These are phyloP conservation scores for Lepus europaeus DNA, from an alignment of 2,113 vertebrate species.

Conservation along the genomic window DNA sequence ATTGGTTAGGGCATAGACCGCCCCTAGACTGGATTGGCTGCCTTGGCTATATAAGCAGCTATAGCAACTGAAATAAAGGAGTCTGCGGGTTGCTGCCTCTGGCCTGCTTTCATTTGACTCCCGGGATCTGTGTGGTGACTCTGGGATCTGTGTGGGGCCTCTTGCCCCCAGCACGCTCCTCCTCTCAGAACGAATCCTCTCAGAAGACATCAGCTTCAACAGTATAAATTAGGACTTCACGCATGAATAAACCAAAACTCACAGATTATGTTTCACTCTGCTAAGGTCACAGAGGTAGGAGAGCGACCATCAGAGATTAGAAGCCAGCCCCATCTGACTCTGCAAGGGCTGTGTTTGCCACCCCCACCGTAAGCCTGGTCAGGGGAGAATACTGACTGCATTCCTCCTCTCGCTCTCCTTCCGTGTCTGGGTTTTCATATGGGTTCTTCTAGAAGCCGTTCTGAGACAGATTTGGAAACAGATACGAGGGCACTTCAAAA, in stretches of 20 bases:
- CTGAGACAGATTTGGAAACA: constrained; percentile 7
- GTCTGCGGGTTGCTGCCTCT: too few relatives aligned
- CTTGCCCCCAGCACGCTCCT: too few relatives aligned
- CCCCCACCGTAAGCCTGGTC: neutral
- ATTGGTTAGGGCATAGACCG: too few relatives aligned
- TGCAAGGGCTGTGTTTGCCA: neutral
- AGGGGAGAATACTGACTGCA: neutral
- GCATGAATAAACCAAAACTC: constrained; percentile 14
- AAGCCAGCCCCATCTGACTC: neutral
- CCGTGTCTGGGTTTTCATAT: constrained; percentile 25
- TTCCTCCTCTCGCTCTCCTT: neutral
- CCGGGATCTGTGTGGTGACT: too few relatives aligned
- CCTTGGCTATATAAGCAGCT: too few relatives aligned
- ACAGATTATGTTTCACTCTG: neutral
- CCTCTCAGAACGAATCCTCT: too few relatives aligned
- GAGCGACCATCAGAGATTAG: neutral
- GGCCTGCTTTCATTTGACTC: too few relatives aligned
- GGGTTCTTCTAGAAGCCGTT: constrained; percentile 26
- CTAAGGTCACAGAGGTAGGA: neutral
- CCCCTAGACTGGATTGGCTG: too few relatives aligned
- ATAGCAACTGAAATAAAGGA: too few relatives aligned
- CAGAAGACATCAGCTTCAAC: too few relatives aligned
- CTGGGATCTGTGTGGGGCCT: too few relatives aligned
- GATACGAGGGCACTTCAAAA: too few relatives aligned
- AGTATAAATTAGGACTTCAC: neutral